phyloP scores from a whole-genome alignment of 1,140 invertebrate genomes.

The Helicoverpa zea region DNA sequence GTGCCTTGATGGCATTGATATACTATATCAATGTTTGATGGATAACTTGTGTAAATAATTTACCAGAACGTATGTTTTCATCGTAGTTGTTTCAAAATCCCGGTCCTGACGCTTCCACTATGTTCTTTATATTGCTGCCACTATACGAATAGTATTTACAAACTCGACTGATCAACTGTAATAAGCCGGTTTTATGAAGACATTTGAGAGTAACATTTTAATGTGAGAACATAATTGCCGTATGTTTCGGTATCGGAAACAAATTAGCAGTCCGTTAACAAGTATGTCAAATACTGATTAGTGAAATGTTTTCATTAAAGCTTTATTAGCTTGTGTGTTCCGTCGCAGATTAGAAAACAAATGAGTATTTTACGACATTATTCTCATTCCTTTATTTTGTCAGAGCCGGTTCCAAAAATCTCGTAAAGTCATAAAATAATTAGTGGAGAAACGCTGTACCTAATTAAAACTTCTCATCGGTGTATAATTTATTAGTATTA shows the following conservation, averaged over 20 bases:
- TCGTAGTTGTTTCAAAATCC: not conserved
- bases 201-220: not conserved
- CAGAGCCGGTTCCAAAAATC: not conserved
- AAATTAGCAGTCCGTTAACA: conserved; percentile 5
- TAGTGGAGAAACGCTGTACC: no score
- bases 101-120: not conserved
- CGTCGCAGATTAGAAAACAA: not conserved
- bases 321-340: not conserved
- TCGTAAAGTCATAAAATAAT: no score
- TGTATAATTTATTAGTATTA: no score
- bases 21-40: no score
- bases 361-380: no score
- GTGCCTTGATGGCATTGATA: not conserved
- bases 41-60: not conserved
- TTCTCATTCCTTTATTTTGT: not conserved
- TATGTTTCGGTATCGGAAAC: conserved; percentile 5
- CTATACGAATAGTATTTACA: not conserved
- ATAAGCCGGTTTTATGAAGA: conserved; percentile 8
- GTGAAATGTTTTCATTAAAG: not conserved
- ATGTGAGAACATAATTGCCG: not conserved
- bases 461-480: no score
- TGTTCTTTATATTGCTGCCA: no score
- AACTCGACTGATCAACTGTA: not conserved
- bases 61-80: not conserved
- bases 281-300: conserved; percentile 22